These are phyloP conservation scores for Nilaparvata lugens DNA, from an alignment of 1,140 invertebrate genomes.

Conservation along the genomic window DNA sequence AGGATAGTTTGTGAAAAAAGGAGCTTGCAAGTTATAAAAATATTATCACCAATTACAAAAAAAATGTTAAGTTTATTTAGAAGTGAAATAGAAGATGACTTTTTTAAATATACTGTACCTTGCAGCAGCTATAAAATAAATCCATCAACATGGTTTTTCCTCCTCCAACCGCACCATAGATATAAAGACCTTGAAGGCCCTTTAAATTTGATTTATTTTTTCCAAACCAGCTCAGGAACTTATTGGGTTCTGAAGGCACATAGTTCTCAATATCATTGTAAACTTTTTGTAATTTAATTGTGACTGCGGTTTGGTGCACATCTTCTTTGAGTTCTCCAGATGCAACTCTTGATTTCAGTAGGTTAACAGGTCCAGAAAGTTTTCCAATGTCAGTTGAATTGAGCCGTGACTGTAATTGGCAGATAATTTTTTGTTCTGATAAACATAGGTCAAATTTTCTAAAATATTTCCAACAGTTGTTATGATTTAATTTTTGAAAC, in stretches of 20 bases:
- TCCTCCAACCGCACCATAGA: constrained; percentile 80
- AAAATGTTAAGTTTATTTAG: too few species aligned
- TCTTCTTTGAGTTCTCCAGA: constrained; percentile 54
- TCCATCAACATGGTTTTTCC: constrained; percentile 99
- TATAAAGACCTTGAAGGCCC: constrained; percentile 66
- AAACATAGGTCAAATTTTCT: too few species aligned
- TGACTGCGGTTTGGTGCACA: constrained; percentile 57
- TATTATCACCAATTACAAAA: too few species aligned
- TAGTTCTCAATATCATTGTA: constrained; percentile 56
- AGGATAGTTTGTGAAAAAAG: too few species aligned
- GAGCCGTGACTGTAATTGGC: too few species aligned
- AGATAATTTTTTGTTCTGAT: too few species aligned
- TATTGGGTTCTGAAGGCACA: constrained; percentile 37
- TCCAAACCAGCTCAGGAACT: constrained; percentile 38
- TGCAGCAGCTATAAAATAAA: constrained; percentile 78
- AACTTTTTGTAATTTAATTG: constrained; percentile 55
- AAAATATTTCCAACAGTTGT: too few species aligned
- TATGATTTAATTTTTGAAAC: too few species aligned
- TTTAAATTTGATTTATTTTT: constrained; percentile 35
- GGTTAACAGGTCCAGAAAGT: neutral
- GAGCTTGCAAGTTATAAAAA: too few species aligned
- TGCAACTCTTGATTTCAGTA: constrained; percentile 45
- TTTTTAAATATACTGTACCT: constrained; percentile 43
- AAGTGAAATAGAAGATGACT: too few species aligned
- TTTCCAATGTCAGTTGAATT: too few species aligned